Evolutionary conservation across 2,888 invertebrate genomes (phyloP).

Genomic region (Stictocephala bisonia): DNA sequence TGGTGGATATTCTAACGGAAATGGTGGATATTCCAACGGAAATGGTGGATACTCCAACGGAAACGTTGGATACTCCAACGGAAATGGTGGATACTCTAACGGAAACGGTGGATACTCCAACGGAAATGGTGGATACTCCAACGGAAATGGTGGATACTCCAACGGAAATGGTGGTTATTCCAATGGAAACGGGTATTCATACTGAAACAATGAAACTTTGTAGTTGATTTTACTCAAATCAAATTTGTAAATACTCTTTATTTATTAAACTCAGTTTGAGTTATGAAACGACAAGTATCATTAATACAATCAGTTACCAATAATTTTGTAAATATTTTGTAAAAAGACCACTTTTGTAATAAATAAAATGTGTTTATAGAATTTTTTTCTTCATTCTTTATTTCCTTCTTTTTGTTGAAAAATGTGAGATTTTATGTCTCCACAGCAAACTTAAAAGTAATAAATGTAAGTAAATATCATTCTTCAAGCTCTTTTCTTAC

Average conservation of each 20-base stretch:
- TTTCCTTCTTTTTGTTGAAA: too few relatives aligned
- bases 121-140: conserved; percentile 44
- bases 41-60: background rate
- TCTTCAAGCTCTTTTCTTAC: too few relatives aligned
- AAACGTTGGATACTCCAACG: background rate
- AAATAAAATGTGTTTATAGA: too few relatives aligned
- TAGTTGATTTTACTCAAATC: background rate
- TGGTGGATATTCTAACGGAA: conserved; percentile 39
- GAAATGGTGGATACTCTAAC: background rate
- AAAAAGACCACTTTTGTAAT: conserved; percentile 30
- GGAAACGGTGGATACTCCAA: conserved; percentile 11
- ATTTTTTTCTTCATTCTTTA: too few relatives aligned
- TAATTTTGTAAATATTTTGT: conserved; percentile 42
- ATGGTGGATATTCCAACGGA: conserved; percentile 7
- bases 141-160: conserved; percentile 36
- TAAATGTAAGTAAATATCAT: too few relatives aligned
- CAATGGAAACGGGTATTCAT: conserved; percentile 13
- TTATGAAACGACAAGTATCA: background rate
- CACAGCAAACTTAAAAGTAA: too few relatives aligned
- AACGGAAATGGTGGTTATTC: conserved; percentile 7
- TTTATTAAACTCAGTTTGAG: background rate
- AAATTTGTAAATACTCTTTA: background rate
- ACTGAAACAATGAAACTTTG: too few relatives aligned
- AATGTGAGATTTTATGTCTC: too few relatives aligned
- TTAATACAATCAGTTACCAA: conserved; percentile 9